Conservation (phyloP, 2,113 vertebrate genomes). For the Pica pica region DNA sequence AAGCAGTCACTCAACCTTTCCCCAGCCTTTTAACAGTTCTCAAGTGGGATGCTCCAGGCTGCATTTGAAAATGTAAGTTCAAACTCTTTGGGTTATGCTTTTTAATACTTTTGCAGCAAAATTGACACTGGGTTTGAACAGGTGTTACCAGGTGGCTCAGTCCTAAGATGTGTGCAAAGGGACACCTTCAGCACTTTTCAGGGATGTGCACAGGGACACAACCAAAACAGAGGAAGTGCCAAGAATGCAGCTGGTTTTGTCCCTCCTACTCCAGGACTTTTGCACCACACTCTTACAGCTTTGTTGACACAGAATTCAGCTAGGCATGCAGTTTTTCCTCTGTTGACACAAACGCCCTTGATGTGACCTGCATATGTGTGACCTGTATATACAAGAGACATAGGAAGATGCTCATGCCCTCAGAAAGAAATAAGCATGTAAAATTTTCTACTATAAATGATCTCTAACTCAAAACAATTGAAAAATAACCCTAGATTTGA, state of each 20-base stretch:
- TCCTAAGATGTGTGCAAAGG: not conserved
- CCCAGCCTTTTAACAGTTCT: not conserved
- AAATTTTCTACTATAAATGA: not conserved
- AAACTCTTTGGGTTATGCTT: not conserved
- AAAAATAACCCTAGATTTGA: not conserved
- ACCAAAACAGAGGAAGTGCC: not conserved
- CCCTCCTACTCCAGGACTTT: not conserved
- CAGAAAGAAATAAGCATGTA: rapidly evolving
- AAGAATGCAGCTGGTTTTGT: not conserved
- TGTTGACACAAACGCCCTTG: not conserved
- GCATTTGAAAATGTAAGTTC: not conserved
- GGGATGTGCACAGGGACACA: not conserved
- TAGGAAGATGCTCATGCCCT: not conserved
- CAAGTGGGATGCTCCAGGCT: not conserved
- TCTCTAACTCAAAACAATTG: not conserved
- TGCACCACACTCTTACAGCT: not conserved
- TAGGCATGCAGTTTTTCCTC: not conserved
- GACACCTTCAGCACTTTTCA: not conserved
- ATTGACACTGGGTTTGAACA: not conserved
- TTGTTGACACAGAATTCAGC: not conserved
- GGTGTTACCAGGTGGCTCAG: not conserved
- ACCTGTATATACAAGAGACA: not conserved
- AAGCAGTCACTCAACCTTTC: not conserved
- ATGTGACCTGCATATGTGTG: not conserved
- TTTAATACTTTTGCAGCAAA: not conserved